Percentiles rank a stretch among this genome's conserved stretches.
These are phyloP conservation scores for Pangasius krempfi DNA, from an alignment of 2,797 vertebrate genomes.

Conservation along the genomic window DNA sequence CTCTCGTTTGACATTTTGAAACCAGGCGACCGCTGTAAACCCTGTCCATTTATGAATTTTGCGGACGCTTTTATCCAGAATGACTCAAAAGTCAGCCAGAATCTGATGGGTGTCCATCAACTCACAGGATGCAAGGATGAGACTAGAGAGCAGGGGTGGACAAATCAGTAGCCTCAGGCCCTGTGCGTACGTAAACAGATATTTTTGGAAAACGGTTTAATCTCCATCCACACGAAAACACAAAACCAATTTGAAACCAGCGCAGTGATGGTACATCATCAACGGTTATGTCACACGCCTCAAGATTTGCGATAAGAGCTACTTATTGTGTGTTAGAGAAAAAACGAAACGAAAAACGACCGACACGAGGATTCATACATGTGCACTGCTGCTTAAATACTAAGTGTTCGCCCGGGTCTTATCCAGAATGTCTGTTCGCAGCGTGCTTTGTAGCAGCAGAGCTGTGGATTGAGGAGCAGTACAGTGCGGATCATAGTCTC, in stretches of 20 bases:
- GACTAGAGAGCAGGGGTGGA: background rate
- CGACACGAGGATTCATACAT: background rate
- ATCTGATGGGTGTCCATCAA: background rate
- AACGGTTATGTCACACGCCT: background rate
- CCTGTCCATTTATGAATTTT: background rate
- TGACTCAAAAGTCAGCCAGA: background rate
- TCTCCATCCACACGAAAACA: background rate
- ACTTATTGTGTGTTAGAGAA: background rate
- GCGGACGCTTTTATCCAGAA: background rate
- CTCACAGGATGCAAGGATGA: background rate
- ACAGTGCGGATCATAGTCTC: background rate
- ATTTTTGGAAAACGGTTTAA: background rate
- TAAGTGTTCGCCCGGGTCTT: background rate
- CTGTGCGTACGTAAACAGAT: background rate
- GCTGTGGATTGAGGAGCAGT: background rate
- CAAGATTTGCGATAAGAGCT: background rate
- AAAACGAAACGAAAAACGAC: background rate
- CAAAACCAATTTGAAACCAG: background rate
- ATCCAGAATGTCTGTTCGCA: background rate
- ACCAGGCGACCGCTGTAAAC: background rate
- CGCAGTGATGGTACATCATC: background rate
- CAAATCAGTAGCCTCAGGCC: background rate
- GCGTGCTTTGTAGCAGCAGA: too few species aligned
- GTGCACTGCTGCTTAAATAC: background rate
- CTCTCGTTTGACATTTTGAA: constrained; percentile 13